Percentiles rank a stretch among this genome's conserved stretches.
These are phyloP conservation scores for Drosophila murphyi DNA, from an alignment of 1,140 invertebrate species.

Conservation along the genomic window DNA sequence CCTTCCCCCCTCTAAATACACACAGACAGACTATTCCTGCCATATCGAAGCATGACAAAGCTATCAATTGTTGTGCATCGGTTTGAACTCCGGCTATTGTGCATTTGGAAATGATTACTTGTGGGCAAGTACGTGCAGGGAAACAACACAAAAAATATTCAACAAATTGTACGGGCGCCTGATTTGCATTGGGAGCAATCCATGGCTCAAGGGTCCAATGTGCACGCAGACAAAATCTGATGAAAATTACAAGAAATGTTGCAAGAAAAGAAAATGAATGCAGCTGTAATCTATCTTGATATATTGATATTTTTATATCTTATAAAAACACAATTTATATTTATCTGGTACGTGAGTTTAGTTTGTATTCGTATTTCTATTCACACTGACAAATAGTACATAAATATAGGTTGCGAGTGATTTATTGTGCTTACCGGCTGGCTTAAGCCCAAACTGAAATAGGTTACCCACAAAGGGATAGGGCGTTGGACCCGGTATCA, in stretches of 20 bases:
- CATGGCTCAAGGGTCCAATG: constrained; percentile 37
- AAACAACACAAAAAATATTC: constrained; percentile 64
- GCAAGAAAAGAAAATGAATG: constrained; percentile 23
- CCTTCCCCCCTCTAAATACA: neutral
- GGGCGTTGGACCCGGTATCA: constrained; percentile 80
- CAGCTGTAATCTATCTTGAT: constrained; percentile 17
- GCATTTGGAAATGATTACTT: constrained; percentile 74
- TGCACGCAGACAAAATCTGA: constrained; percentile 27
- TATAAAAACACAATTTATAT: constrained; percentile 6
- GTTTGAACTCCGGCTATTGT: constrained; percentile 55
- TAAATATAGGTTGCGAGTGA: constrained; percentile 62
- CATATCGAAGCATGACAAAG: constrained; percentile 46
- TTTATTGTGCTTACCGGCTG: constrained; percentile 62
- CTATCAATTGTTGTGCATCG: constrained; percentile 54
- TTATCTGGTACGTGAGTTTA: constrained; percentile 4
- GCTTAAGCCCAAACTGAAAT: constrained; percentile 80
- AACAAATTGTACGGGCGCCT: constrained; percentile 50
- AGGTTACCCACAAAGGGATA: constrained; percentile 80
- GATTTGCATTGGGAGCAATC: neutral
- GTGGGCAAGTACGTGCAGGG: constrained; percentile 20
- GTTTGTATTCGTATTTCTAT: neutral
- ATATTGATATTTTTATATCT: constrained; percentile 6
- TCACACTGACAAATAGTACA: constrained; percentile 45
- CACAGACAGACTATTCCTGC: neutral
- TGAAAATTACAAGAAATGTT: constrained; percentile 52